Percentiles rank a stretch among this genome's conserved stretches.
Conservation (phyloP, 2,888 invertebrate species). For the Anoplius nigerrimus region DNA sequence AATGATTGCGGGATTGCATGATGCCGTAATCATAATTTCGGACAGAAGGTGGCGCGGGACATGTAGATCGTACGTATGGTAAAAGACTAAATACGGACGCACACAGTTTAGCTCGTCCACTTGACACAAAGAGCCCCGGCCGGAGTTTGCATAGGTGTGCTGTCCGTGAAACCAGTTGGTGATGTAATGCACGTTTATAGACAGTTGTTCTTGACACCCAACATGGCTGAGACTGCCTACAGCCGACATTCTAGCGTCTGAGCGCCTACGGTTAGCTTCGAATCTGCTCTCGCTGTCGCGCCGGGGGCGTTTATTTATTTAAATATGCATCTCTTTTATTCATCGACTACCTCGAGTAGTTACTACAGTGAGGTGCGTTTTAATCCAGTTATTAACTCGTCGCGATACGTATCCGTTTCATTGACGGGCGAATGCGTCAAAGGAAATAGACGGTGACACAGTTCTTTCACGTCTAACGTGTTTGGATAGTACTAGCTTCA, state of each 20-base stretch:
- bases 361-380: conserved; percentile 58
- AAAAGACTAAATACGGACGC: conserved; percentile 14
- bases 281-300: background rate
- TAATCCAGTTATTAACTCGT: background rate
- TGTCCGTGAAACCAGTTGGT: conserved; percentile 67
- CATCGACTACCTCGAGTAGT: conserved; percentile 47
- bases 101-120: background rate
- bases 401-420: no score
- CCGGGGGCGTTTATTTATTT: conserved; percentile 13
- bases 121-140: no score
- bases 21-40: no score
- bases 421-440: no score
- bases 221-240: conserved; percentile 64
- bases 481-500: no score
- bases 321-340: conserved; percentile 64
- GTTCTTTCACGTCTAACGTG: no score
- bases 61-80: background rate
- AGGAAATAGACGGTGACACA: no score
- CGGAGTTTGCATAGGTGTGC: background rate
- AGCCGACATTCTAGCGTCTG: conserved; percentile 23
- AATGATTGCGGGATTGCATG: no score
- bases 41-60: background rate
- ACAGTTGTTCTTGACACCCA: conserved; percentile 59
- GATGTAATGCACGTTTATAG: conserved; percentile 71
- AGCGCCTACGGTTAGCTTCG: conserved; percentile 37